Evolutionary conservation across 2,113 vertebrate genomes (phyloP), one percentile per base, ranked within the genome.

Genomic region (Thunnus maccoyii): DNA sequence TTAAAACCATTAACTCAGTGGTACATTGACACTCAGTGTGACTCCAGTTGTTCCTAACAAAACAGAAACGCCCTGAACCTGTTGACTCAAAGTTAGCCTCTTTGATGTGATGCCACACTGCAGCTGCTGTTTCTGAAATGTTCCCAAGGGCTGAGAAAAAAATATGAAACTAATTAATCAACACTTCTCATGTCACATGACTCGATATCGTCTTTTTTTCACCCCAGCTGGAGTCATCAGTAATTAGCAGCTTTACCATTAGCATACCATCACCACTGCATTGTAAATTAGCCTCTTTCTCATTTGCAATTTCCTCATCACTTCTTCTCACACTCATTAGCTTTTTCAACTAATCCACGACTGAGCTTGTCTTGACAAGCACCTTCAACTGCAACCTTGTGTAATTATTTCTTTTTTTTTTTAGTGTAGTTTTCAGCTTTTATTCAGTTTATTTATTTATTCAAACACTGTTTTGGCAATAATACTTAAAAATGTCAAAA

Each of bases 231-330:
- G 57, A 91, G 73, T 83, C 86, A 80, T 84, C 82, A 74, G 77
- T 78, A 89, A 93, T 93, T 87, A 93, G 86, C 82, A 66, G 86
- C 82, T 78, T 77, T 66, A 84, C 36, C 57, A 88, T 82, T 85
- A 88, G 70, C 82, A 82, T 81, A 48, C 46, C 71, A 72, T 85
- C 83, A 82, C 54, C 27, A 54, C 78, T 60, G 72, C 74, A 67
- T 74, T 60, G 68, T 18, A 81, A 86, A 93, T 89, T 8, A 88
- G 64, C 65, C 64, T 48, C 60, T 20, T 60, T 76, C 58, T 86
- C 62, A 80, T 80, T 47, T 80, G 61, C 18, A 44, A 66, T 58
- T 66, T 84, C 69, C 55, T 82, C 69, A n/a, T 73, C 65, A 27
- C 1, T 1, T 73, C 58, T 55, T 70, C 25, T 62, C 11, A 2